Conservation (phyloP, 1,140 invertebrate species). For the Euglossa dilemma region DNA sequence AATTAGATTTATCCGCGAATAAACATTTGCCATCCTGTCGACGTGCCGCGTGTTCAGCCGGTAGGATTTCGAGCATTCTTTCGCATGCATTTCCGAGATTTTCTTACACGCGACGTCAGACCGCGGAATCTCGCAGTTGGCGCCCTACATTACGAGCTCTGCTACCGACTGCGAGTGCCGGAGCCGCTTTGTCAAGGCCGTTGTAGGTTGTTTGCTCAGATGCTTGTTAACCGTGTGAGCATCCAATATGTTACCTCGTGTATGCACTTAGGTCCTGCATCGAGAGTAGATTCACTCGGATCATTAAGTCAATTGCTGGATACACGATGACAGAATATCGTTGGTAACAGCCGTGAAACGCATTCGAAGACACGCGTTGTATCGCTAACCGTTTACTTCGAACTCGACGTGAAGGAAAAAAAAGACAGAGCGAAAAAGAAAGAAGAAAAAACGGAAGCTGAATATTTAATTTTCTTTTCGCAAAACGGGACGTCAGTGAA, state of each 20-base stretch:
- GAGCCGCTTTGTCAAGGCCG: constrained; percentile 61
- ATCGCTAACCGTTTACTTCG: neutral
- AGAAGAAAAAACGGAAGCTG: too few species aligned
- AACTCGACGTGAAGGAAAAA: neutral
- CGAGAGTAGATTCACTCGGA: constrained; percentile 67
- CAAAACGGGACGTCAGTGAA: neutral
- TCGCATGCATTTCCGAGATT: neutral
- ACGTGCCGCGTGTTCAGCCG: neutral
- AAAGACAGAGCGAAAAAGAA: neutral
- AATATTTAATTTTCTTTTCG: too few species aligned
- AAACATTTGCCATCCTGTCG: neutral
- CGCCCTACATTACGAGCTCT: constrained; percentile 14
- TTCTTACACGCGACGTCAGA: neutral
- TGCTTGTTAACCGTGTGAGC: constrained; percentile 70
- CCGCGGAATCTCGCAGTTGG: neutral
- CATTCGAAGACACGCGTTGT: constrained; percentile 4
- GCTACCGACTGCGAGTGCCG: constrained; percentile 11
- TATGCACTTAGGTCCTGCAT: constrained; percentile 68
- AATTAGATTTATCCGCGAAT: neutral
- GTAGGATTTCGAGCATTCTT: neutral
- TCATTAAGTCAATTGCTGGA: constrained; percentile 70
- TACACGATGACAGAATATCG: constrained; percentile 60
- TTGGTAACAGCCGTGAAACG: constrained; percentile 46
- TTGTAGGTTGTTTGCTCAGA: constrained; percentile 68
- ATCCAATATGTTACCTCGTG: constrained; percentile 67